Conservation (phyloP, 1,140 invertebrate genomes). For the Dolichoris vasculosae region DNA sequence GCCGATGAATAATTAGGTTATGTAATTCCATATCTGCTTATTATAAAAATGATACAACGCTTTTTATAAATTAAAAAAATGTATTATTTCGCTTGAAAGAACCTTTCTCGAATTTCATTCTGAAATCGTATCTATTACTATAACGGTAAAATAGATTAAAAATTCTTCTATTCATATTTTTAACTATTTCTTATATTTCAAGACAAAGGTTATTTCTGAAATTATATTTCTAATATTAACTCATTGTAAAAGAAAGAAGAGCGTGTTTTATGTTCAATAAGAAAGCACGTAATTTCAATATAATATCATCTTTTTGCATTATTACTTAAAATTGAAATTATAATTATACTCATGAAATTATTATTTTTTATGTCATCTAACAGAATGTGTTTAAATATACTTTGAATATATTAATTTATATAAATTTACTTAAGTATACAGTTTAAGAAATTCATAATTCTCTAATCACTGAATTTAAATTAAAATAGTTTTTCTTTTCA, state of each 20-base stretch:
- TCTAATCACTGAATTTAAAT: not conserved
- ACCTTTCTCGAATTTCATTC: not conserved
- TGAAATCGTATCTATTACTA: not conserved
- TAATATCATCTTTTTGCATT: not conserved
- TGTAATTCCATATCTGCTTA: not conserved
- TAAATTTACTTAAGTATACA: no score
- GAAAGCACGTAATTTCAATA: not conserved
- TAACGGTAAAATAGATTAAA: not conserved
- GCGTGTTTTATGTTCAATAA: not conserved
- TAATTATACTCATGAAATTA: not conserved
- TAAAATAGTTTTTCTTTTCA: no score
- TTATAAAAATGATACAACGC: not conserved
- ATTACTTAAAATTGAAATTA: not conserved
- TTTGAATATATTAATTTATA: no score
- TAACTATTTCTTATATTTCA: not conserved
- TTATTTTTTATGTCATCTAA: not conserved
- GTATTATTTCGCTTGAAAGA: not conserved
- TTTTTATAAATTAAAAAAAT: not conserved
- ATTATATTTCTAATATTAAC: no score
- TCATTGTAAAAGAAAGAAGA: not conserved
- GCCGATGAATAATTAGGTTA: not conserved
- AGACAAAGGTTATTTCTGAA: no score
- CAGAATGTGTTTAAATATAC: no score
- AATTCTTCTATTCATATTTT: not conserved
- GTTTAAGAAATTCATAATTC: not conserved